A percentile compares a stretch with the other conserved stretches of the same genome.
phyloP scores from a whole-genome alignment of 2,113 vertebrate species.

The Ailuropoda melanoleuca region DNA sequence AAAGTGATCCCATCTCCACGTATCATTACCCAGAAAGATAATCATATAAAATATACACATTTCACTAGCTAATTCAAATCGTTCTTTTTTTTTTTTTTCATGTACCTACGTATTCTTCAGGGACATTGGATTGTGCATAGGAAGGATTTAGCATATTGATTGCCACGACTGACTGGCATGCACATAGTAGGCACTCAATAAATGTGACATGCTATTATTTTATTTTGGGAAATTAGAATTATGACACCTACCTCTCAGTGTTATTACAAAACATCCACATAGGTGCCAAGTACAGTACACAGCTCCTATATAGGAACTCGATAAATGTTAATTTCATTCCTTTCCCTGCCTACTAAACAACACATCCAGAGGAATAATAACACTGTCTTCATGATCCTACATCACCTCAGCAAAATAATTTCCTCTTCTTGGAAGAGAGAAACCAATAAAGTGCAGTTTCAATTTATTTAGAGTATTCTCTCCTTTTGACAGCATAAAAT shows the following conservation, averaged over 20 bases:
- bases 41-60: background rate
- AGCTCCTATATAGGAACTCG: background rate
- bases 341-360: constrained; percentile 48
- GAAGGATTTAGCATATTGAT: background rate
- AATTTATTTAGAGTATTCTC: constrained; percentile 57
- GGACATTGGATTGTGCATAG: background rate
- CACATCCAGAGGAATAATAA: constrained; percentile 36
- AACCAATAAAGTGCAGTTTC: constrained; percentile 43
- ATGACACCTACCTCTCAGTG: background rate
- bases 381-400: constrained; percentile 9
- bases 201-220: constrained; percentile 23
- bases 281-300: background rate
- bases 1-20: background rate
- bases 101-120: background rate
- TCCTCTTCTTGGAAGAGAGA: constrained; percentile 51
- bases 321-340: constrained; percentile 52
- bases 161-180: background rate
- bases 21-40: background rate
- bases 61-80: background rate
- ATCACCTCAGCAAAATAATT: constrained; percentile 46
- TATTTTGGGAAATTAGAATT: background rate
- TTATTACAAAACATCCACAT: background rate
- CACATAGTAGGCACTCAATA: background rate
- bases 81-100: background rate
- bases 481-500: constrained; percentile 47